phyloP scores from a whole-genome alignment of 2,797 vertebrate genomes.

The Toxotes lorentzi region DNA sequence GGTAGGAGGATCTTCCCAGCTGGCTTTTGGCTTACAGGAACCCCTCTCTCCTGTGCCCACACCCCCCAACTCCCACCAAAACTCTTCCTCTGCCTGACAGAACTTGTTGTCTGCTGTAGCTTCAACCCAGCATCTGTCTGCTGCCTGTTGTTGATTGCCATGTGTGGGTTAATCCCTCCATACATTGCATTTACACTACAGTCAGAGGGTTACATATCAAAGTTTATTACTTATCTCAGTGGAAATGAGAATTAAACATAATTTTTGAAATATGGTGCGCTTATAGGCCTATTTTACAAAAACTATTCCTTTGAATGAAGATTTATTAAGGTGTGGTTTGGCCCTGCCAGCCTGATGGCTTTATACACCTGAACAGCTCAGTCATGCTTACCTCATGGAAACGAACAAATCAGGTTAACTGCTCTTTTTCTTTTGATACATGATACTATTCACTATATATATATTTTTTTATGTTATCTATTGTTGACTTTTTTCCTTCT shows the following conservation, averaged over 20 bases:
- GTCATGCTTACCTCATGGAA: slow-evolving; percentile 26
- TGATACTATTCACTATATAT: background rate
- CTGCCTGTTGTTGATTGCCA: slow-evolving; percentile 36
- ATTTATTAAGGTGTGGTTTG: background rate
- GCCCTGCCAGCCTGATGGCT: background rate
- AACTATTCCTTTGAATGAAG: background rate
- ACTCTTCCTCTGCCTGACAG: slow-evolving; percentile 54
- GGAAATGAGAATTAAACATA: background rate
- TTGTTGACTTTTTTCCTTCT: background rate
- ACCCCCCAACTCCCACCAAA: slow-evolving; percentile 40
- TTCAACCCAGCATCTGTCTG: slow-evolving; percentile 30
- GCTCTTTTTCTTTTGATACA: background rate
- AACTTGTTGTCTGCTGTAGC: slow-evolving; percentile 60
- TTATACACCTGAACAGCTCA: background rate
- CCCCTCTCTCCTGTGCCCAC: slow-evolving; percentile 36
- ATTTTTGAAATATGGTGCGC: background rate
- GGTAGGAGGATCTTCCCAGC: slow-evolving; percentile 88
- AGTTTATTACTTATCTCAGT: background rate
- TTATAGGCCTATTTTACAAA: background rate
- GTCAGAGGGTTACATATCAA: slow-evolving; percentile 21
- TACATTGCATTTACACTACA: slow-evolving; percentile 1
- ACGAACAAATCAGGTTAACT: slow-evolving; percentile 4
- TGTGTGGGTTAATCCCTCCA: slow-evolving; percentile 18
- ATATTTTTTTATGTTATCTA: background rate
- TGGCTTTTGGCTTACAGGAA: slow-evolving; percentile 60